phyloP scores from a whole-genome alignment of 2,113 vertebrate species.

The Coregonus clupeaformis region DNA sequence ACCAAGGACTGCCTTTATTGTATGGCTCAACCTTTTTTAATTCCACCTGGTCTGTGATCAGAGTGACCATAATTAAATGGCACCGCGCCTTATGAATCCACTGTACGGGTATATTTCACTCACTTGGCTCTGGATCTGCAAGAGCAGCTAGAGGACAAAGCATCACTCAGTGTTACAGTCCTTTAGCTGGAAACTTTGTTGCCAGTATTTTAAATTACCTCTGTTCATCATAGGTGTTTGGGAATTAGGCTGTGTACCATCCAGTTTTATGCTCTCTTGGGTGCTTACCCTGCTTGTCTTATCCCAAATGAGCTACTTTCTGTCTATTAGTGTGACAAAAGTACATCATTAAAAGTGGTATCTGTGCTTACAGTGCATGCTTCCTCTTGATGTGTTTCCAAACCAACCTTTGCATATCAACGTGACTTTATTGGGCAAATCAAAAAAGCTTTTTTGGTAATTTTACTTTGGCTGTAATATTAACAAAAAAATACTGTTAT shows the following conservation, averaged over 20 bases:
- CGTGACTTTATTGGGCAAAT: neutral
- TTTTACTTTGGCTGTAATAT: too few relatives aligned
- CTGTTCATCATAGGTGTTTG: neutral
- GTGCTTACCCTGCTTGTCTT: neutral
- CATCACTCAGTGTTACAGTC: neutral
- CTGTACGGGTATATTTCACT: slow-evolving; percentile 5
- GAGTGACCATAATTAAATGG: slow-evolving; percentile 16
- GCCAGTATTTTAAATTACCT: slow-evolving; percentile 1
- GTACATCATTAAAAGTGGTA: neutral
- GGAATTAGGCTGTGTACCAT: neutral
- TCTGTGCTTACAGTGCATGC: neutral
- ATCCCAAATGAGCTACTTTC: neutral
- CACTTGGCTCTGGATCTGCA: neutral
- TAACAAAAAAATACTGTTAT: too few relatives aligned
- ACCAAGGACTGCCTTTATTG: slow-evolving; percentile 26
- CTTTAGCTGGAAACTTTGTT: slow-evolving; percentile 6
- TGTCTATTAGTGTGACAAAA: slow-evolving; percentile 3
- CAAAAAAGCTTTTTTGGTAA: neutral
- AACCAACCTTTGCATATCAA: neutral
- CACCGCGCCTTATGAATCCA: slow-evolving; percentile 14
- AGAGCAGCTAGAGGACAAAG: slow-evolving; percentile 11
- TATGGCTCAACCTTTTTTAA: slow-evolving; percentile 15
- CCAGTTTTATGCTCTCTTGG: neutral
- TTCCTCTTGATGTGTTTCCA: slow-evolving; percentile 3
- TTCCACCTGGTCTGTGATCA: slow-evolving; percentile 12